These are phyloP conservation scores for Yasuhikotakia modesta DNA, from an alignment of 2,797 vertebrate species.

Conservation along the genomic window DNA sequence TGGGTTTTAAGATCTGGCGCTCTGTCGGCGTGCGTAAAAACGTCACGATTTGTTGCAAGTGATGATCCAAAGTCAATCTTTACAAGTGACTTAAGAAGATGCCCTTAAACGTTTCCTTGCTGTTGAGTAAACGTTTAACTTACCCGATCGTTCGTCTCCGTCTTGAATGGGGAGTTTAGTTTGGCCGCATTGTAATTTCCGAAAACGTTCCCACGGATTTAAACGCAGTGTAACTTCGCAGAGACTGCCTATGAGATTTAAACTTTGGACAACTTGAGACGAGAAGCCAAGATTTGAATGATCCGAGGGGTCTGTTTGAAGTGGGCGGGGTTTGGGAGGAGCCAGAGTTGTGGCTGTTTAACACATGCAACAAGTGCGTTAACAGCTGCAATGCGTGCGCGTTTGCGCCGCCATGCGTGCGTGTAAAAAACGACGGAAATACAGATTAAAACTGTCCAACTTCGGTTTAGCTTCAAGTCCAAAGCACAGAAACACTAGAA, in stretches of 20 bases:
- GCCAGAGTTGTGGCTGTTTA: slow-evolving; percentile 16
- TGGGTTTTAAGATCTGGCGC: no score
- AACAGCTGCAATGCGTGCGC: neutral
- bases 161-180: slow-evolving; percentile 6
- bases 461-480: no score
- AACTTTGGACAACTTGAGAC: neutral
- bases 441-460: neutral
- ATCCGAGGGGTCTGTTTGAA: slow-evolving; percentile 1
- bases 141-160: slow-evolving; percentile 27
- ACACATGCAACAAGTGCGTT: slow-evolving; percentile 42
- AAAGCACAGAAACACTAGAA: neutral
- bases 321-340: slow-evolving; percentile 45
- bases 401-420: neutral
- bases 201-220: neutral
- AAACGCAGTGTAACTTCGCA: neutral
- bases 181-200: slow-evolving; percentile 5
- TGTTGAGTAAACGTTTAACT: slow-evolving; percentile 24
- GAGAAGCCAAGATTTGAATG: slow-evolving; percentile 28
- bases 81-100: no score
- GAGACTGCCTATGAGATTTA: neutral
- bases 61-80: no score
- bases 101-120: neutral
- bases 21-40: no score
- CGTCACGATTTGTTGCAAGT: no score
- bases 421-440: neutral